Conservation (phyloP, 2,797 vertebrate species). For the Lates japonicus region DNA sequence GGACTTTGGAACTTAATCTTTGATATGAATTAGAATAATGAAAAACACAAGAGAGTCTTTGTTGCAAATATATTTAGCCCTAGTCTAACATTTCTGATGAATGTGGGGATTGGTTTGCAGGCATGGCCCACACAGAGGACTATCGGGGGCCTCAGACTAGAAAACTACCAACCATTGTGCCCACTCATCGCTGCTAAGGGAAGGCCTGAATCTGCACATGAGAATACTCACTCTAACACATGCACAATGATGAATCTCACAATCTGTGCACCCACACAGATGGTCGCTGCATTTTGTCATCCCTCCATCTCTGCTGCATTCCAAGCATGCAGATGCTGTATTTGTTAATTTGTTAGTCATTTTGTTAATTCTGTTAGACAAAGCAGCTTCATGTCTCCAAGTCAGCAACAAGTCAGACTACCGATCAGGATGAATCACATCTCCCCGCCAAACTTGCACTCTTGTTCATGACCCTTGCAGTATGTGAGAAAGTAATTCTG, state of each 20-base stretch:
- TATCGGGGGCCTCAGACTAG: conserved; percentile 50
- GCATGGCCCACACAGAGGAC: conserved; percentile 60
- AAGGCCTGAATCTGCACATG: conserved; percentile 63
- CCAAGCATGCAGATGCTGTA: conserved; percentile 48
- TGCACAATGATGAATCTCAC: conserved; percentile 48
- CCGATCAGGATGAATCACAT: conserved; percentile 10
- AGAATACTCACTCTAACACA: conserved; percentile 52
- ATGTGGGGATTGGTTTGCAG: conserved; percentile 50
- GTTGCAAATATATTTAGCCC: conserved; percentile 32
- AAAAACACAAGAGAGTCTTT: conserved; percentile 26
- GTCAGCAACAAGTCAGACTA: conserved; percentile 25
- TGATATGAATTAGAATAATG: conserved; percentile 24
- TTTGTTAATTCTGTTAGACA: conserved; percentile 5
- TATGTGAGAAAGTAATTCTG: conserved; percentile 24
- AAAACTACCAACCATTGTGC: conserved; percentile 64
- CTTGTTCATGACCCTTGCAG: conserved; percentile 23
- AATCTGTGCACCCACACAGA: conserved; percentile 69
- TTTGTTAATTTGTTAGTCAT: conserved; percentile 23
- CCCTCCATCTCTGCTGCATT: conserved; percentile 40
- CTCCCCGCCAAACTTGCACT: conserved; percentile 8
- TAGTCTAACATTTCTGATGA: conserved; percentile 44
- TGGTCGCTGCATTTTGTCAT: conserved; percentile 53
- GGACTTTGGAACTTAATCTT: conserved; percentile 3
- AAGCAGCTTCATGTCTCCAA: not conserved
- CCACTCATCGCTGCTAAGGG: conserved; percentile 65